Base-by-base conservation (phyloP, 2,888 invertebrate species). In the Himalopsyche kuldschensis region DNA sequence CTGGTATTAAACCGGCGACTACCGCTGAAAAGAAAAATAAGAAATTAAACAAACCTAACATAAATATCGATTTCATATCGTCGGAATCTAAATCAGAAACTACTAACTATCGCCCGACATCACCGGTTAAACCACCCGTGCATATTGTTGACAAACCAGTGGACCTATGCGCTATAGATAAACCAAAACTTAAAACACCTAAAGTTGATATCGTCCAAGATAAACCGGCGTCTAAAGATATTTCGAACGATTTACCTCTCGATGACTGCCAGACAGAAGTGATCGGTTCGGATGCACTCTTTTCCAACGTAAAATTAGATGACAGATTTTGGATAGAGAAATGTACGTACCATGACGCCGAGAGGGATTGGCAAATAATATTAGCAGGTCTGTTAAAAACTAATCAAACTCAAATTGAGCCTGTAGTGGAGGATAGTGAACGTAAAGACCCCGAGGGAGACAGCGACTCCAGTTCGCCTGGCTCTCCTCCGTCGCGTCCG, bases 261-360 rank as follows among this genome's bases (percentile, higher is more conserved):
- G 69, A 69, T 4, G 27, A 27, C 69, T 69, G 27, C 15, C 11
- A 69, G 11, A 8, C 27, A 27, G 69, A 27, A 69, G 30, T 69
- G 55, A 69, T 69, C 69, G 47, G 55, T 75, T 24, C 79, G n/a
- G 75, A 80, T 46, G 30, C 63, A 8, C 35, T 80, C 32, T 24
- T 75, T 76, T 20, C 77, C 69, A 82, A 85, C 78, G 77, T 84
- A 24, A 15, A 85, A 80, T 63, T 69, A 35, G 91, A 93, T 86
- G 91, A 92, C 87, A 90, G 91, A 63, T 94, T 94, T 88, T 94
- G 94, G 94, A 88, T 91, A 20, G 90, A 93, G 80, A 94, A 94
- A 89, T 90, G 90, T 84, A 87, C 90, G 31, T 95, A 94, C 87
- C 93, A 94, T 87, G 94, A 95, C 87, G 94, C 94, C 48, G 95